Evolutionary conservation across 2,113 vertebrate genomes (phyloP).

Genomic region (Psephotus haematonotus): DNA sequence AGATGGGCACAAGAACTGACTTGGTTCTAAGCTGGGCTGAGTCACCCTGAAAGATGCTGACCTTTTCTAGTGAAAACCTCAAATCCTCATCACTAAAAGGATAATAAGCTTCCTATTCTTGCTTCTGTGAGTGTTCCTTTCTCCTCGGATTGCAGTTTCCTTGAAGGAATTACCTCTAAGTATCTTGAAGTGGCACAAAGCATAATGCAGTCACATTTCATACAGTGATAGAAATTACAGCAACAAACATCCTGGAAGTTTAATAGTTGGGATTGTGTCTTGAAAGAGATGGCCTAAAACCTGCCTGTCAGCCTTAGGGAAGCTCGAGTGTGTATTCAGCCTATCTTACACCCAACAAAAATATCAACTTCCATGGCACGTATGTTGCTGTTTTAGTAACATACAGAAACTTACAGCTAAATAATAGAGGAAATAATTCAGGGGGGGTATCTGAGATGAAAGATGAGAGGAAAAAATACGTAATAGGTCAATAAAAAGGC

Average conservation of each 20-base stretch:
- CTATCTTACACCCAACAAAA: not conserved
- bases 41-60: constrained; percentile 26
- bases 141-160: not conserved
- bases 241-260: not conserved
- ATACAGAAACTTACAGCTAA: not conserved
- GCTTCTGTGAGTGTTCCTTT: not conserved
- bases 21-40: constrained; percentile 44
- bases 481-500: not conserved
- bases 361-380: not conserved
- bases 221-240: not conserved
- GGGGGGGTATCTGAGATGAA: not conserved
- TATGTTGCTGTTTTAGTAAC: not conserved
- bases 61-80: constrained; percentile 12
- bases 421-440: not conserved
- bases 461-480: not conserved
- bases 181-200: not conserved
- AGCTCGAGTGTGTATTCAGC: not conserved
- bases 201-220: not conserved
- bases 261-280: not conserved
- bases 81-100: constrained; percentile 1
- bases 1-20: not conserved
- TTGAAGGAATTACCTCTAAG: constrained; percentile 14
- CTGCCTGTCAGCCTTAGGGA: not conserved
- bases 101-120: not conserved
- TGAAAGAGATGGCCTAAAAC: not conserved